Evolutionary conservation across 2,888 invertebrate species (phyloP), one percentile per base, ranked within the genome.

Genomic region (Phrixothrix hirtus): DNA sequence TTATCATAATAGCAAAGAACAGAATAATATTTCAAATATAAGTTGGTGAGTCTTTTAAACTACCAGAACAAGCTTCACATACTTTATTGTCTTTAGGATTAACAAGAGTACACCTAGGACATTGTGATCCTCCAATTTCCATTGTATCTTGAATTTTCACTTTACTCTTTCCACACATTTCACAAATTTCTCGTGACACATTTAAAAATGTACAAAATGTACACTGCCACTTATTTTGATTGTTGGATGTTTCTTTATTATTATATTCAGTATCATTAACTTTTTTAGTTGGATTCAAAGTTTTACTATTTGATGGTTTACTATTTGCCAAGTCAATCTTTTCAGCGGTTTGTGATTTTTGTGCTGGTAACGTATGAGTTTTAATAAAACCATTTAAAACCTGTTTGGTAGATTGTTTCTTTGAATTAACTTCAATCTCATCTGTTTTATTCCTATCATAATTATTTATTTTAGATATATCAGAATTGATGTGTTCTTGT

Each of bases 41-140:
- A 36, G 88, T 89, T 26, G 89, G 87, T 46, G 88, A 89, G 74
- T 87, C 83, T 65, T 86, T 81, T 31, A 89, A 76, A 66, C 83
- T 84, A 4, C 80, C 77, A 12, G 79, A 80, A 71, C 90, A 90
- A 11, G 86, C 89, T 61, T 83, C 84, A 69, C 90, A 90, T 6
- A 68, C 69, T 26, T 77, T 77, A 4, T 83, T 83, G 43, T 83
- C 83, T 63, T 83, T 81, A 32, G 82, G 81, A 68, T 90, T 90
- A 27, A 90, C 87, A 35, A 89, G 77, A 1, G 90, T 90, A 70
- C 90, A 90, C 15, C 83, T 77, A 0, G 86, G 85, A 60, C 90
- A 90, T 69, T 88, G 85, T 36, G 86, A 79, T 0, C 89, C 89
- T 0, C 89, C 89, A 6, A 88, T 84, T 11, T 84, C 83, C 34